phyloP scores from a whole-genome alignment of 1,140 invertebrate genomes.

The Anoplophora glabripennis region DNA sequence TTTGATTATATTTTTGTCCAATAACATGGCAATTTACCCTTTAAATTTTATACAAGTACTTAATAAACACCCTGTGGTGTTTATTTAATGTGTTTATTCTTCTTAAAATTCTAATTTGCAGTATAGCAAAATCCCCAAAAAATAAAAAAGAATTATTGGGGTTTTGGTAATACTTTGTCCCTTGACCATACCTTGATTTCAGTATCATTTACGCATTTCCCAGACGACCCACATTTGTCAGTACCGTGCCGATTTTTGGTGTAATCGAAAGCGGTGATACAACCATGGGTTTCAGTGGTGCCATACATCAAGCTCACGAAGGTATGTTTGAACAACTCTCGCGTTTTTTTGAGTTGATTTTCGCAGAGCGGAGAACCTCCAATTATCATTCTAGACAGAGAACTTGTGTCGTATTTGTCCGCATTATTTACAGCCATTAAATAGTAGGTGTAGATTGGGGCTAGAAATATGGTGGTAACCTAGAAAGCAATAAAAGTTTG shows the following conservation, averaged over 20 bases:
- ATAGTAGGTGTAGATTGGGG: constrained; percentile 41
- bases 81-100: too few species aligned
- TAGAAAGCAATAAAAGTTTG: constrained; percentile 26
- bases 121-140: too few species aligned
- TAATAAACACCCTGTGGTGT: too few species aligned
- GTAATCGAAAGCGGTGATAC: constrained; percentile 20
- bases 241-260: constrained; percentile 19
- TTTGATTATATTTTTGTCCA: too few species aligned
- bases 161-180: too few species aligned
- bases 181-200: constrained; percentile 46
- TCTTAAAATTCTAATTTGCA: too few species aligned
- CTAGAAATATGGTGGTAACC: constrained; percentile 42
- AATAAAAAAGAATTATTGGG: too few species aligned
- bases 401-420: constrained; percentile 45
- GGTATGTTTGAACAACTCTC: constrained; percentile 44
- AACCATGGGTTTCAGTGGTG: constrained; percentile 47
- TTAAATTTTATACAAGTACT: too few species aligned
- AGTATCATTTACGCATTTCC: constrained; percentile 42
- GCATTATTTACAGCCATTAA: constrained; percentile 41
- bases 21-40: too few species aligned
- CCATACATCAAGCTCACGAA: constrained; percentile 48
- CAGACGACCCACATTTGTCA: constrained; percentile 45
- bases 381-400: constrained; percentile 40
- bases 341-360: constrained; percentile 37
- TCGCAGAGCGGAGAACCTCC: constrained; percentile 46